Conservation (phyloP, 2,113 vertebrate species). For the Anseranas semipalmata region DNA sequence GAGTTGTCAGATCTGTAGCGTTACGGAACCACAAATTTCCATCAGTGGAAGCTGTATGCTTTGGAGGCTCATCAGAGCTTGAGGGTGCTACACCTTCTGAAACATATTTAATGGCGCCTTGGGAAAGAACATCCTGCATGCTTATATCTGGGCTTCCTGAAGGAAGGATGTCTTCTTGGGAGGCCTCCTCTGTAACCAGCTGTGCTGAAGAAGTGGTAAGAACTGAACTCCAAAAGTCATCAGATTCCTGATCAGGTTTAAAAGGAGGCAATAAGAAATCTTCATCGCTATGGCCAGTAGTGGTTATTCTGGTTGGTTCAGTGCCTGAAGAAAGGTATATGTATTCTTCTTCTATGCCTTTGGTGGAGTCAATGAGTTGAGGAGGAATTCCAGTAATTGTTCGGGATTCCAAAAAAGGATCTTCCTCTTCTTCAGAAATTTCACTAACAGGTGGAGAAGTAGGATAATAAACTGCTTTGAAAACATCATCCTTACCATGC, state of each 20-base stretch:
- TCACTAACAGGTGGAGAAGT: conserved; percentile 65
- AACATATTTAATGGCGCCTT: conserved; percentile 52
- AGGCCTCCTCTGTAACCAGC: conserved; percentile 45
- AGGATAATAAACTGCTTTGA: conserved; percentile 61
- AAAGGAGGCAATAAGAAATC: conserved; percentile 66
- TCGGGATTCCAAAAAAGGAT: conserved; percentile 31
- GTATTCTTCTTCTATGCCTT: conserved; percentile 60
- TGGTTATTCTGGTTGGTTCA: conserved; percentile 63
- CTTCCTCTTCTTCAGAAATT: conserved; percentile 49
- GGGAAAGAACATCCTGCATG: conserved; percentile 35
- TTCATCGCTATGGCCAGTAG: conserved; percentile 60
- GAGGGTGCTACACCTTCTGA: conserved; percentile 59
- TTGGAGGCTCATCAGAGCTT: conserved; percentile 47
- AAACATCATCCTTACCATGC: conserved; percentile 61
- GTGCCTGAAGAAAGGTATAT: conserved; percentile 59
- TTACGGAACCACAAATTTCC: conserved; percentile 44
- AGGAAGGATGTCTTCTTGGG: conserved; percentile 62
- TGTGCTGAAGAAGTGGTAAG: conserved; percentile 57
- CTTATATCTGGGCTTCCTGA: conserved; percentile 65
- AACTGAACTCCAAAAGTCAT: conserved; percentile 70
- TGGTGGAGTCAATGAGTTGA: conserved; percentile 42
- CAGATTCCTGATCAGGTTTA: conserved; percentile 50
- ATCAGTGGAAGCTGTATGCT: conserved; percentile 19
- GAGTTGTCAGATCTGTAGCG: background rate
- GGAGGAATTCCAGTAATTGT: conserved; percentile 26